Base-by-base conservation (phyloP, 2,888 invertebrate genomes). In the Gasteruption jaculator region DNA sequence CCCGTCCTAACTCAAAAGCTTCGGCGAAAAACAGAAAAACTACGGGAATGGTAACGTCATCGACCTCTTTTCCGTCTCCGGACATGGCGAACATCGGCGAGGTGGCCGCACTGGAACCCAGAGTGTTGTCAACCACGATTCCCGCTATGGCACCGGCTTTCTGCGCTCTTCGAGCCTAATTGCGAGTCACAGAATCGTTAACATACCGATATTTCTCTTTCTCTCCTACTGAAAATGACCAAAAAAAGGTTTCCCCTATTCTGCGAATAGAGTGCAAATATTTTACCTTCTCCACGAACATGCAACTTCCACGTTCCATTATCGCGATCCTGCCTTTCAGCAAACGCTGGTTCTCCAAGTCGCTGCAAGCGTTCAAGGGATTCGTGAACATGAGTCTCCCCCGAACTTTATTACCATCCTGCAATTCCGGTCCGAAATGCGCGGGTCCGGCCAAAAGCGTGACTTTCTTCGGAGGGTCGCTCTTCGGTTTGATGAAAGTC, bases 11-110 rank as follows among this genome's bases (percentile, higher is more conserved):
- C 51, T 80, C 77, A 10, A 74, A 70, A 2, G 86, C 90, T 68
- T 94, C 92, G 44, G 79, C 75, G 5, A 81, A 78, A 68, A 90
- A 95, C 38, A 95, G 77, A 68, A 95, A 95, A 6, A 93, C 87
- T n/a, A 91, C 80, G 0, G 94, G 92, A 61, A 95, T 92, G 50
- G 74, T 78, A 5, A 95, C 86, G 65, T 93, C 89, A 52, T 88
- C 85, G 2, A 74, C 79, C 25, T 59, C 61, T 38, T 61, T 65
- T 1, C 91, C 92, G 71, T 96, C 95, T 2, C 93, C 93, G 1
- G 93, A 92, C 96, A 97, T 96, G 4, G 93, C 92, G 73, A 97
- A 97, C 74, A 93, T 80, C 0, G 90, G 85, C 2, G 88, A 84
- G 36, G 77, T 81, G 20, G 81, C 79, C 29, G 85, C 80, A 38